Conservation (phyloP, 2,113 vertebrate genomes). For the Microtus pennsylvanicus region DNA sequence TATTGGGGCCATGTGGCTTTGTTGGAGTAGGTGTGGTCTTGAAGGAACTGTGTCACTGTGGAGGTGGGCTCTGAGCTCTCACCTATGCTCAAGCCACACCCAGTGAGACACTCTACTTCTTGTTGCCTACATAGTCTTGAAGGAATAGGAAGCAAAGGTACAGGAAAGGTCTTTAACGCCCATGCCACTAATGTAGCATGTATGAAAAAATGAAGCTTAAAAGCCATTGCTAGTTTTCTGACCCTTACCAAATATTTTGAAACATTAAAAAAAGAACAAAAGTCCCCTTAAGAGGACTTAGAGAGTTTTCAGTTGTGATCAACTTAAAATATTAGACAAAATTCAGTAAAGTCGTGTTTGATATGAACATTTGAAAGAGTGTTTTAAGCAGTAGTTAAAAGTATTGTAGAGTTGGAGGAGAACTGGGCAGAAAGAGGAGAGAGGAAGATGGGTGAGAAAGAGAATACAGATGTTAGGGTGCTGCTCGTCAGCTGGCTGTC, state of each 20-base stretch:
- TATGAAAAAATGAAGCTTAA: slow-evolving; percentile 19
- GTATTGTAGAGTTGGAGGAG: background rate
- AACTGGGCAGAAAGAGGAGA: background rate
- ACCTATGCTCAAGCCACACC: background rate
- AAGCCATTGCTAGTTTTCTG: slow-evolving; percentile 30
- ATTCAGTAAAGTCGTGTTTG: background rate
- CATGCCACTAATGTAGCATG: slow-evolving; percentile 39
- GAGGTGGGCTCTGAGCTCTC: background rate
- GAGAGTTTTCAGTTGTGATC: slow-evolving; percentile 40
- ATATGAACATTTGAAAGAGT: background rate
- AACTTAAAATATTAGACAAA: background rate
- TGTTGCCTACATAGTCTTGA: background rate
- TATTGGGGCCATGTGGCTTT: background rate
- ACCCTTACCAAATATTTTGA: slow-evolving; percentile 51
- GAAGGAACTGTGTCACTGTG: background rate
- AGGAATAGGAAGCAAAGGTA: slow-evolving; percentile 56
- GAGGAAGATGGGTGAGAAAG: background rate
- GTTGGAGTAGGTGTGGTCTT: background rate
- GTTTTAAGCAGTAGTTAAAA: background rate
- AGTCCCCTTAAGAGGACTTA: background rate
- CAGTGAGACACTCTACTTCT: background rate
- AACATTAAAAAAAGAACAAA: slow-evolving; percentile 47
- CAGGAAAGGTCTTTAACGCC: background rate
- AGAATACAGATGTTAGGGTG: background rate
- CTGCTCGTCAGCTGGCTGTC: background rate